Conservation (phyloP, 2,113 vertebrate species). For the Castor canadensis region DNA sequence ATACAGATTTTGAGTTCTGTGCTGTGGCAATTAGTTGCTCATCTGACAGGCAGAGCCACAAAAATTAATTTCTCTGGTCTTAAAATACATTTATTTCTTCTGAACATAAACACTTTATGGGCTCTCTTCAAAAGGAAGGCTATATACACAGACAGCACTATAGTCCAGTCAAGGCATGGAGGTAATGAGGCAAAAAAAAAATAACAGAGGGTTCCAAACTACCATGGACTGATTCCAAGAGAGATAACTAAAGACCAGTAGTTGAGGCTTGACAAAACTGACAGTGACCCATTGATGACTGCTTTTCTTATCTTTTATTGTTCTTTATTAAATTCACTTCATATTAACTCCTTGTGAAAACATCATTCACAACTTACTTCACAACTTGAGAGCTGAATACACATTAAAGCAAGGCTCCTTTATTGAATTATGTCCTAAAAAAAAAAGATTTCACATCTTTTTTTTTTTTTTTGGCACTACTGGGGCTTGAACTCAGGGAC, state of each 20-base stretch:
- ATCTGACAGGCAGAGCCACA: not conserved
- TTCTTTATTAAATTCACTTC: not conserved
- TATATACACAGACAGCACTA: not conserved
- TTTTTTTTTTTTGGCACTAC: too few relatives aligned
- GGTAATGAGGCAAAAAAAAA: not conserved
- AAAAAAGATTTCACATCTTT: too few relatives aligned
- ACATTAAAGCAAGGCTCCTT: not conserved
- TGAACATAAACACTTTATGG: not conserved
- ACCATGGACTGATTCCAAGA: not conserved
- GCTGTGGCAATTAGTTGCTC: not conserved
- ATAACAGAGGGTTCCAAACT: not conserved
- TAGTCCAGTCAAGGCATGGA: not conserved
- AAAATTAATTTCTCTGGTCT: slow-evolving; percentile 13
- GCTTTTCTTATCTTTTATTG: not conserved
- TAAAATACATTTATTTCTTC: not conserved
- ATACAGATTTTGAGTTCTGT: not conserved
- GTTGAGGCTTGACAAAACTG: not conserved
- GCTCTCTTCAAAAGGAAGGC: not conserved
- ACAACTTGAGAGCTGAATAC: not conserved
- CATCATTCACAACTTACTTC: not conserved
- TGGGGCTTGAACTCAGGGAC: too few relatives aligned
- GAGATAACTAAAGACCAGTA: not conserved
- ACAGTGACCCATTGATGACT: not conserved
- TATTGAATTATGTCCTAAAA: not conserved
- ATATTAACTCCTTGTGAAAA: slow-evolving; percentile 29